Evolutionary conservation across 2,113 vertebrate species (phyloP), one percentile per base, ranked within the genome.

Genomic region (Microtus ochrogaster): DNA sequence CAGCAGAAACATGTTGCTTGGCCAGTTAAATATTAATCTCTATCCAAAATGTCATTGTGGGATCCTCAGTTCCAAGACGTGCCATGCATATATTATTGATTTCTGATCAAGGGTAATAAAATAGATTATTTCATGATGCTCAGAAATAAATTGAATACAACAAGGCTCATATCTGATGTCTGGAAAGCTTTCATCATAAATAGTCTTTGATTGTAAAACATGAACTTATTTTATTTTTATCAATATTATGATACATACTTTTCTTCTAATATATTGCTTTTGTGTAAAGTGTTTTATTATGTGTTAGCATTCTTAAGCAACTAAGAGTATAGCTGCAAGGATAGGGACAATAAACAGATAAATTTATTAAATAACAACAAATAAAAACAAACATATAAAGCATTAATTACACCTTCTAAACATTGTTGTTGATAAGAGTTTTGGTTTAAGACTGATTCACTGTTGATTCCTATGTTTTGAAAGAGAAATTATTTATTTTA

Each of bases 31-130:
- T 70, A 7, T 79, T 79, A 87, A 33, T 88, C 76, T 92, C 33
- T 63, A 84, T 89, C 65, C 91, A 96, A 92, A 36, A 79, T 78
- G 63, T 14, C 63, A 49, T 63, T 92, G 93, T 65, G 68, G 79
- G 21, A 41, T 58, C 22, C 28, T 21, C 55, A 82, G 65, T 85
- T 96, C 58, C n/a, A 74, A 79, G 21, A 44, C 92, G 7, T 65
- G 26, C 17, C 47, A 26, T 49, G 17, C 10, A 96, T n/a, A 76
- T 7, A 79, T 12, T 79, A 9, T 39, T 73, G 33, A 5, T 86
- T 92, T 7, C 30, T 63, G 22, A 92, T 84, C 16, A 33, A 92
- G 39, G 8, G 65, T 91, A 84, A 41, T 14, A 84, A 87, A 68
- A 73, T 58, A 4, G 14, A 74, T 65, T 36, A 3, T 52, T 49